These are phyloP conservation scores for Poecilia gillii DNA, from an alignment of 2,797 vertebrate genomes.

Conservation along the genomic window DNA sequence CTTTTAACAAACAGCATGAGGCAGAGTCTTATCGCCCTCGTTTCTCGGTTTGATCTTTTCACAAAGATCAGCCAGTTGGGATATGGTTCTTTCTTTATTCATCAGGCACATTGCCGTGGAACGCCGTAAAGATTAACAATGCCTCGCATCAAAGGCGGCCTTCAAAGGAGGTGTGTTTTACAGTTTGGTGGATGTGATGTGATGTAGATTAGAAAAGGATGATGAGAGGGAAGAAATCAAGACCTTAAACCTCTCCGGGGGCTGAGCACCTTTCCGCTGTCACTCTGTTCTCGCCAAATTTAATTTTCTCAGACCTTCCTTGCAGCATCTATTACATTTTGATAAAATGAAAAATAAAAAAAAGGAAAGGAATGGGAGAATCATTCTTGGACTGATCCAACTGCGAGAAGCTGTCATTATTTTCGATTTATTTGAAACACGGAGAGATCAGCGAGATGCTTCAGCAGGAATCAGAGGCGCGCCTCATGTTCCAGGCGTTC, in stretches of 20 bases:
- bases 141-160: slow-evolving; percentile 64
- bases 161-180: slow-evolving; percentile 69
- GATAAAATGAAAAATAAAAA: slow-evolving; percentile 19
- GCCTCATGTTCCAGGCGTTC: slow-evolving; percentile 30
- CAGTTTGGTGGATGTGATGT: slow-evolving; percentile 48
- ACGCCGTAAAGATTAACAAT: slow-evolving; percentile 70
- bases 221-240: slow-evolving; percentile 54
- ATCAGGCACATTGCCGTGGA: slow-evolving; percentile 65
- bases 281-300: slow-evolving; percentile 47
- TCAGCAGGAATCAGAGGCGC: slow-evolving; percentile 23
- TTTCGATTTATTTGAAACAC: slow-evolving; percentile 42
- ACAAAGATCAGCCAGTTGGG: slow-evolving; percentile 59
- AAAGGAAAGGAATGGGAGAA: slow-evolving; percentile 6
- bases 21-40: slow-evolving; percentile 45
- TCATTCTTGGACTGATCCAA: slow-evolving; percentile 18
- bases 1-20: slow-evolving; percentile 31
- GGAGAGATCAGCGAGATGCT: slow-evolving; percentile 51
- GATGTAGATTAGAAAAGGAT: slow-evolving; percentile 69
- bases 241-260: slow-evolving; percentile 62
- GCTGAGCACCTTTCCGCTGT: slow-evolving; percentile 63
- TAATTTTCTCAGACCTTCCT: slow-evolving; percentile 48
- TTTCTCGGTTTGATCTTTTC: slow-evolving; percentile 61
- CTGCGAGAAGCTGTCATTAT: background rate
- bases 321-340: slow-evolving; percentile 42
- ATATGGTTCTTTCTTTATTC: slow-evolving; percentile 60